These are phyloP conservation scores for Acheta domesticus DNA, from an alignment of 2,888 invertebrate genomes.

Conservation along the genomic window DNA sequence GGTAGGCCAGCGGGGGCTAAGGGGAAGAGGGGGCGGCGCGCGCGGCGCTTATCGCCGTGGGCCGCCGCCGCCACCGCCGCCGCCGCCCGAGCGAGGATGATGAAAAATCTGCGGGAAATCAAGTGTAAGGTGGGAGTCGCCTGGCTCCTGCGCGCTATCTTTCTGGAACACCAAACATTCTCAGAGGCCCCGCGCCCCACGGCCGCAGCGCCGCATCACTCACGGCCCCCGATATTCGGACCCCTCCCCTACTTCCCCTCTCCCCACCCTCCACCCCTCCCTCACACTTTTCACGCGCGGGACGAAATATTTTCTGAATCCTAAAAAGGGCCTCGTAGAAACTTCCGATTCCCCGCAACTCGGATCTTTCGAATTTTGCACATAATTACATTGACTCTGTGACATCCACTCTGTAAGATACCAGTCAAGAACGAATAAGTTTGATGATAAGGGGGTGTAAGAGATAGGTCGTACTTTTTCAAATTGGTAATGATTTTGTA, in stretches of 20 bases:
- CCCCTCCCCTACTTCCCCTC: too few relatives aligned
- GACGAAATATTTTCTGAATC: too few relatives aligned
- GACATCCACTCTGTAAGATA: too few relatives aligned
- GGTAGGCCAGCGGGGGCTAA: slow-evolving; percentile 36
- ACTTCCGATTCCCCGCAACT: too few relatives aligned
- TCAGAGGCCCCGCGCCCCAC: slow-evolving; percentile 19
- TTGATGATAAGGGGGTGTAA: too few relatives aligned
- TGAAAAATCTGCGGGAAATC: slow-evolving; percentile 46
- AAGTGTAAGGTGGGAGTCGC: slow-evolving; percentile 44
- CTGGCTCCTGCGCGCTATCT: slow-evolving; percentile 31
- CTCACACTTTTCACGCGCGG: neutral
- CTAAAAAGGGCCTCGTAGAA: too few relatives aligned
- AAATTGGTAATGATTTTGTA: too few relatives aligned
- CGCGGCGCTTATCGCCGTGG: slow-evolving; percentile 31
- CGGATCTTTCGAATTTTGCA: too few relatives aligned
- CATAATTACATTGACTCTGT: too few relatives aligned
- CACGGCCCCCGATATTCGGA: neutral
- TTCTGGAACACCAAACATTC: slow-evolving; percentile 37
- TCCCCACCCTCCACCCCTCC: neutral
- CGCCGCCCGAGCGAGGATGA: slow-evolving; percentile 39
- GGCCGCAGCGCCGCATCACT: neutral
- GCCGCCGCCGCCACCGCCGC: neutral
- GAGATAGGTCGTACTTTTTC: too few relatives aligned
- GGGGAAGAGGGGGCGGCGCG: slow-evolving; percentile 33
- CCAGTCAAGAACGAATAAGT: too few relatives aligned